Base-by-base conservation (phyloP, 2,113 vertebrate genomes). In the Oncorhynchus nerka region DNA sequence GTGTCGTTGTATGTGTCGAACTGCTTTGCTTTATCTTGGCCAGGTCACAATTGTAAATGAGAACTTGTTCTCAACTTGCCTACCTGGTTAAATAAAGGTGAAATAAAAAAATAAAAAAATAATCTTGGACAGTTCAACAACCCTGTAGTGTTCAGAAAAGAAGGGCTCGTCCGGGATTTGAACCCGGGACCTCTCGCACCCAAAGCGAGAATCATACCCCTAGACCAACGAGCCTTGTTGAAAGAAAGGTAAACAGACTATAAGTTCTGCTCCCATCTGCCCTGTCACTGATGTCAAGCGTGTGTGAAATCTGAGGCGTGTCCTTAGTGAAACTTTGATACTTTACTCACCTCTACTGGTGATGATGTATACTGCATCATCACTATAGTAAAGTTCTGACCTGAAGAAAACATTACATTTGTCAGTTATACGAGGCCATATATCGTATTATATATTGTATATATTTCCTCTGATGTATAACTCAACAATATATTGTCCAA, bases 141-240 rank as follows among this genome's bases (percentile, higher is more conserved):
- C 0, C 20, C 3, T 22, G 5, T 13, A 62, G n/a, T 3, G n/a
- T 11, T 62, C 1, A 62, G 8, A n/a, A 66, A 28, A 26, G 6
- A 4, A 13, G 89, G 89, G 92, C 91, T 92, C 91, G 90, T 93
- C 90, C 90, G 92, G 90, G 92, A 93, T 92, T 93, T 92, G 91
- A 92, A 93, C 91, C 92, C 92, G 88, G 87, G 91, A 92, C 89
- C 92, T 93, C 92, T 93, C 92, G 88, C 92, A 92, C 91, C 91
- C 92, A 89, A 93, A 91, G 90, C 90, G 89, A 92, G 91, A 93
- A 93, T 93, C 92, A 91, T 92, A 91, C 92, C 91, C 92, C 39
- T 70, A 26, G 9, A 66, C 64, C 64, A 66, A 66, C 64, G 64
- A 66, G 26, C 26, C 64, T 32, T n/a, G 0, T 13, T 11, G 4